A percentile compares a stretch with the other conserved stretches of the same genome.
Evolutionary conservation across 2,113 vertebrate genomes (phyloP).

Genomic region (Grus americana): DNA sequence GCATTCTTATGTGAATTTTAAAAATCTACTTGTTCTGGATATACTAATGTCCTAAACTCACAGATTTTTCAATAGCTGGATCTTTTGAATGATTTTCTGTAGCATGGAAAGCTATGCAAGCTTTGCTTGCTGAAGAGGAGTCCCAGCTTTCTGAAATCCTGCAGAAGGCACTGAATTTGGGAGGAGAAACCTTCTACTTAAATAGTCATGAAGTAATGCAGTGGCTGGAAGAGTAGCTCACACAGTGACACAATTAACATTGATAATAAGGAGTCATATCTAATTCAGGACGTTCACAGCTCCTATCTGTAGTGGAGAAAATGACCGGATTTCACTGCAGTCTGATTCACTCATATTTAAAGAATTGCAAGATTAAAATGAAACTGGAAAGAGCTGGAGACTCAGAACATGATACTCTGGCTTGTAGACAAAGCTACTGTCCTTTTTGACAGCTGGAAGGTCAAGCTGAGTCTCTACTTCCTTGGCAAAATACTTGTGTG

Average conservation of each 20-base stretch:
- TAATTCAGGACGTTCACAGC: neutral
- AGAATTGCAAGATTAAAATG: neutral
- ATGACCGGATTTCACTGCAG: neutral
- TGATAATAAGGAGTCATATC: neutral
- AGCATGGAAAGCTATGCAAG: rapidly evolving
- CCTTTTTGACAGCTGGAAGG: neutral
- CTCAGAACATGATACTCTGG: neutral
- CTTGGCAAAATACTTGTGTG: neutral
- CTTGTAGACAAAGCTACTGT: neutral
- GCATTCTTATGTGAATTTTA: neutral
- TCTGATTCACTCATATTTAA: neutral
- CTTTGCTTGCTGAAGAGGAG: neutral
- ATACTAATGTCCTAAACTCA: neutral
- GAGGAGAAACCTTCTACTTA: neutral
- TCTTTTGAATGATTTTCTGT: neutral
- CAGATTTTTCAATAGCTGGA: neutral
- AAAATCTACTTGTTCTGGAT: neutral
- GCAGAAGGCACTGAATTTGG: neutral
- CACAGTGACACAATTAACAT: neutral
- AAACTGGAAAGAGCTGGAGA: neutral
- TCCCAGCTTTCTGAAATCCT: neutral
- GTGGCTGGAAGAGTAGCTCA: neutral
- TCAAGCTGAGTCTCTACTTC: neutral
- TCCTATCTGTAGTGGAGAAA: neutral
- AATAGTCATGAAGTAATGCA: neutral